Percentiles rank a stretch among this genome's conserved stretches.
Evolutionary conservation across 2,797 vertebrate genomes (phyloP).

Genomic region (Cheirogaleus major): DNA sequence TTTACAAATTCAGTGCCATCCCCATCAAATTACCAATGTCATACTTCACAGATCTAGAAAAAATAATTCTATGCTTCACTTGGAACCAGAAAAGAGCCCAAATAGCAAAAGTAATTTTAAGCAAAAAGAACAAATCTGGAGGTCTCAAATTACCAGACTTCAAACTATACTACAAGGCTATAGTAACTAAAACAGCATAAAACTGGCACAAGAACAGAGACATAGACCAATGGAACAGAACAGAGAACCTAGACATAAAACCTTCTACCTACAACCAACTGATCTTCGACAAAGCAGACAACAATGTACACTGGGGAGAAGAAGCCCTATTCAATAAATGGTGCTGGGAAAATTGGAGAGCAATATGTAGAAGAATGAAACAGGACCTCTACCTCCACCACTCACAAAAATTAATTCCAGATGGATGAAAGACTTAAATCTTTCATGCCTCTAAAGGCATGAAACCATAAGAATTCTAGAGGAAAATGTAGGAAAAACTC

Average conservation of each 20-base stretch:
- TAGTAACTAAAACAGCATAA: neutral
- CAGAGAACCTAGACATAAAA: neutral
- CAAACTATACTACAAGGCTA: neutral
- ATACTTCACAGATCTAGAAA: neutral
- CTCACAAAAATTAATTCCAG: neutral
- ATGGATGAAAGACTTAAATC: neutral
- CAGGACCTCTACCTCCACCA: neutral
- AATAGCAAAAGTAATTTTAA: neutral
- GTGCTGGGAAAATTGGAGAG: neutral
- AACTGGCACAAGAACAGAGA: neutral
- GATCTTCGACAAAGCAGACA: neutral
- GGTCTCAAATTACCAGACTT: neutral
- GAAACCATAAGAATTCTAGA: neutral
- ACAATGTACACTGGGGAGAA: neutral
- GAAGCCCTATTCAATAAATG: neutral
- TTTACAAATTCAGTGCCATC: neutral
- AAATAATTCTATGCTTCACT: neutral
- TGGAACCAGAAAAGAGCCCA: neutral
- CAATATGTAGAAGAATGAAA: neutral
- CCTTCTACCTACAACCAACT: neutral
- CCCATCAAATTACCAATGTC: neutral
- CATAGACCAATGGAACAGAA: neutral
- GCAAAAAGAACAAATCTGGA: neutral
- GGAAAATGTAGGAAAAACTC: neutral
- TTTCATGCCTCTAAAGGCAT: neutral